Conservation (phyloP, 2,113 vertebrate species). For the Burhinus oedicnemus region DNA sequence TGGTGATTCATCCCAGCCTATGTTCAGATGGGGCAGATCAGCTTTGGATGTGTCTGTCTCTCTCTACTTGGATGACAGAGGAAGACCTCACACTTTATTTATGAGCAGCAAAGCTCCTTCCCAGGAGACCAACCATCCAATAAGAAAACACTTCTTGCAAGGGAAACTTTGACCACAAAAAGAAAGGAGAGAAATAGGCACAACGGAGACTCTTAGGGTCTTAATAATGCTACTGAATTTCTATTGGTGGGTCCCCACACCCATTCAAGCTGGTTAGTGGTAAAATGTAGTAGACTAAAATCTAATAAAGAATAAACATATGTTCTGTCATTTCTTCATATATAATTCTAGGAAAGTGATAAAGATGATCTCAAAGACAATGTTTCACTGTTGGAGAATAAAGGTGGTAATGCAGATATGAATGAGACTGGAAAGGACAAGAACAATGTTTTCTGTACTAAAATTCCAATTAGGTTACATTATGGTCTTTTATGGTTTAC, state of each 20-base stretch:
- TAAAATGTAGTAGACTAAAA: background rate
- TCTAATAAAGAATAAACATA: background rate
- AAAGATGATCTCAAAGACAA: background rate
- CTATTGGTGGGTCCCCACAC: background rate
- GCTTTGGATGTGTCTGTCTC: background rate
- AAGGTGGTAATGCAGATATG: background rate
- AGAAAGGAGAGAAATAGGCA: background rate
- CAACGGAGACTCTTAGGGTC: background rate
- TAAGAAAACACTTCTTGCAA: background rate
- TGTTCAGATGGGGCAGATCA: background rate
- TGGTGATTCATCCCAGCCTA: background rate
- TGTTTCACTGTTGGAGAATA: background rate
- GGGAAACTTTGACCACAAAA: background rate
- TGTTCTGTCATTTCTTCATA: background rate
- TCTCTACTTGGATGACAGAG: background rate
- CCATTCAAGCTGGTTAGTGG: accelerated
- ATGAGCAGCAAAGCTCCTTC: background rate
- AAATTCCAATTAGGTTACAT: background rate
- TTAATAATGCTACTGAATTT: background rate
- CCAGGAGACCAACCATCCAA: background rate
- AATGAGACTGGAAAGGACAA: background rate
- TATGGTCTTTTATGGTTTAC: background rate
- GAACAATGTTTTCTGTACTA: background rate
- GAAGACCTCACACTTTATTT: background rate
- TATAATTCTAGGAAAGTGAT: background rate